These are phyloP conservation scores for Halichondria panicea DNA, from an alignment of 37 sponge, comb jelly and placozoan genomes.

Conservation along the genomic window DNA sequence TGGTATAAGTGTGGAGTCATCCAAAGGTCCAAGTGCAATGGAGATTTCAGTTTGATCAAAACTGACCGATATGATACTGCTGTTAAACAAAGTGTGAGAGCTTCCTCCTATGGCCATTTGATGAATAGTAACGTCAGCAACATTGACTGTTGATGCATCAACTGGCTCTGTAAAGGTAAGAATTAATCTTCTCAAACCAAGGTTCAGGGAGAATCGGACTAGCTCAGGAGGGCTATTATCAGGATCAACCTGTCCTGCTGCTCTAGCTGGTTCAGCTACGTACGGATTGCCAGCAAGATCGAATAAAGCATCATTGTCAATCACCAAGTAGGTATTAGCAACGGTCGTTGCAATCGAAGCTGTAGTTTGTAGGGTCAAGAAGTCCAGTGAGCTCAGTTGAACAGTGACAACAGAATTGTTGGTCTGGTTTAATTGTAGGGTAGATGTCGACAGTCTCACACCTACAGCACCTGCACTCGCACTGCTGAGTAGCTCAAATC, in stretches of 20 bases:
- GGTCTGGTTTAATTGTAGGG: constrained; percentile 37
- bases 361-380: constrained; percentile 43
- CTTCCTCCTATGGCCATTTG: background rate
- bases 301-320: constrained; percentile 35
- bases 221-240: constrained; percentile 55
- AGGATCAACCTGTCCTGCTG: constrained; percentile 44
- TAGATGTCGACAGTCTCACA: constrained; percentile 45
- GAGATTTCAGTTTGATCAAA: constrained; percentile 61
- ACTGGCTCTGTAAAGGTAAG: constrained; percentile 86
- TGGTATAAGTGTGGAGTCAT: background rate
- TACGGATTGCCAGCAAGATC: constrained; percentile 57
- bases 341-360: constrained; percentile 42
- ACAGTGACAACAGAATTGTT: constrained; percentile 57
- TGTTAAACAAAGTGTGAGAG: constrained; percentile 11
- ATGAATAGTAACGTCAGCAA: constrained; percentile 25
- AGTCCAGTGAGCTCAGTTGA: constrained; percentile 56
- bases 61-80: constrained; percentile 43
- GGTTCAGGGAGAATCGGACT: constrained; percentile 58
- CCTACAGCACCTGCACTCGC: constrained; percentile 10
- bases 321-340: constrained; percentile 54
- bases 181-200: constrained; percentile 67
- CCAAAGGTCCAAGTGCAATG: constrained; percentile 46
- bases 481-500: constrained; percentile 27
- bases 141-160: background rate
- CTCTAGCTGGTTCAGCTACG: constrained; percentile 5